Evolutionary conservation across 2,113 vertebrate species (phyloP).

Genomic region (Lophius piscatorius): DNA sequence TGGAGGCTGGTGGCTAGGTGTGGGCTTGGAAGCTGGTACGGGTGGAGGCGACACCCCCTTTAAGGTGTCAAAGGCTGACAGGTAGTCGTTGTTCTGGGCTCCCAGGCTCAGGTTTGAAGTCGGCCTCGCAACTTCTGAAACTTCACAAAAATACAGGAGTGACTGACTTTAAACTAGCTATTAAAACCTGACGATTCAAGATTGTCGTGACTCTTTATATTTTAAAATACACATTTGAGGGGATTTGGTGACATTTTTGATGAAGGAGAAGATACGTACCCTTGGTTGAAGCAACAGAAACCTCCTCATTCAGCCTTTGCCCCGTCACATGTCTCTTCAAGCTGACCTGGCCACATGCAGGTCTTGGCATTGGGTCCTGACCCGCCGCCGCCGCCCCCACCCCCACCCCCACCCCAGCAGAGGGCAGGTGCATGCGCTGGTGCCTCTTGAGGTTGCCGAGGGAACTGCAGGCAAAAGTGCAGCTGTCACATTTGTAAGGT

Average conservation of each 20-base stretch:
- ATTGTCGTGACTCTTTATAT: too few relatives aligned
- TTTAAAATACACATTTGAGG: too few relatives aligned
- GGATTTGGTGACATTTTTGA: neutral
- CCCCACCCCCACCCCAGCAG: slow-evolving; percentile 73
- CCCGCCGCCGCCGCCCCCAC: too few relatives aligned
- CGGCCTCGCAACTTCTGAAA: slow-evolving; percentile 74
- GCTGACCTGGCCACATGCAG: slow-evolving; percentile 70
- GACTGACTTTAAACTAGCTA: neutral
- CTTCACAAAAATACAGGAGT: neutral
- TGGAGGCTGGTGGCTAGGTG: slow-evolving; percentile 52
- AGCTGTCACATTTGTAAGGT: slow-evolving; percentile 93
- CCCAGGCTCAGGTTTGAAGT: slow-evolving; percentile 74
- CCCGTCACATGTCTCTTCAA: slow-evolving; percentile 75
- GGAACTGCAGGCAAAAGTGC: slow-evolving; percentile 95
- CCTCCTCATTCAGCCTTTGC: slow-evolving; percentile 62
- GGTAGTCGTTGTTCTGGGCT: slow-evolving; percentile 73
- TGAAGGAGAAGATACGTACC: slow-evolving; percentile 34
- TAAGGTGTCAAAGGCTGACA: slow-evolving; percentile 78
- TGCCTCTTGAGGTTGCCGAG: slow-evolving; percentile 97
- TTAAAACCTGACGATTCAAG: too few relatives aligned
- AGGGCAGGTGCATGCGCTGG: slow-evolving; percentile 88
- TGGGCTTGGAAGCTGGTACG: slow-evolving; percentile 47
- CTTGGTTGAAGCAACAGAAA: slow-evolving; percentile 46
- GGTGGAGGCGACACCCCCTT: slow-evolving; percentile 67
- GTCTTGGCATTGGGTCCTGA: slow-evolving; percentile 64